Base-by-base conservation (phyloP, 1,140 invertebrate species). In the Homalodisca vitripennis region DNA sequence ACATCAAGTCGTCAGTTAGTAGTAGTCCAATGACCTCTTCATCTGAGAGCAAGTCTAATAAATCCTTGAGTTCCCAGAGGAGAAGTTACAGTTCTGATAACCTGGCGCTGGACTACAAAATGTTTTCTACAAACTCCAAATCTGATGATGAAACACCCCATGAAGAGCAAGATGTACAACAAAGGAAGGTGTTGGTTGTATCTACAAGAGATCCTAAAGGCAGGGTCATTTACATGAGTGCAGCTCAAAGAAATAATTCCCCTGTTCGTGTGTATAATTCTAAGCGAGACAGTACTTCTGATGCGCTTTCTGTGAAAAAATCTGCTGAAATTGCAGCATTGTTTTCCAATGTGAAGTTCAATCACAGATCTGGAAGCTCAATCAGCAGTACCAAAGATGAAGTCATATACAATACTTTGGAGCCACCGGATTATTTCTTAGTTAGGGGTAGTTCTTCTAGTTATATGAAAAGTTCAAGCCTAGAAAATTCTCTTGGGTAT, bases 271-370 rank as follows among this genome's bases (percentile, higher is more conserved):
- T 85, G 29, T 80, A 84, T 12, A 85, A 83, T 66, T 84, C 1
- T 80, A 81, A 13, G 77, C 80, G 3, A 79, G 77, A 32, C 79
- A 79, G 6, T 29, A 53, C 26, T 24, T 17, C 24, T 26, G 89
- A 92, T 74, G 89, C 91, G 0, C 80, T 94, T 0, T 91, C 91
- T 29, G 90, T 93, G 10, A 94, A 94, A 78, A 94, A 95, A 77
- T 90, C 89, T 13, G 91, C 92, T 0, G 93, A 95, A 79, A 93
- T 93, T 71, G 92, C 92, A 0, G 92, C 92, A 0, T 80, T 94
- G 2, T 94, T 95, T 77, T 90, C 89, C 0, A 88, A 90, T 76
- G 84, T 90, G 41, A 83, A 86, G 41, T 53, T 80, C 17, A 76
- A 78, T 48, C 74, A 78, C 66, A 79, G 75, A 17, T 77, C 73